These are phyloP conservation scores for Drosophila diplacantha DNA, from an alignment of 2,888 invertebrate genomes.

Conservation along the genomic window DNA sequence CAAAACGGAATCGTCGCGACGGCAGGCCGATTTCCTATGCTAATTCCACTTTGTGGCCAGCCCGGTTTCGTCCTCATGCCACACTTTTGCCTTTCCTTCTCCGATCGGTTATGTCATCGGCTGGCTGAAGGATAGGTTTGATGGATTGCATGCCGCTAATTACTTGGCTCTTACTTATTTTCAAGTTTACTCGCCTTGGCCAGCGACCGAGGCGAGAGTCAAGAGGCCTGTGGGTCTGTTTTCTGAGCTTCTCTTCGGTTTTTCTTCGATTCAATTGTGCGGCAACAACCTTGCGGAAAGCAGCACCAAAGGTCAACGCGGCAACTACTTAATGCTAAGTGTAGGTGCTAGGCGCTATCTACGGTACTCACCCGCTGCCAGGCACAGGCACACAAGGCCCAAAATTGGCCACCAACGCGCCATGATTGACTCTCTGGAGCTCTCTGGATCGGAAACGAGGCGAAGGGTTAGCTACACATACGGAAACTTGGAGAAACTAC, in stretches of 20 bases:
- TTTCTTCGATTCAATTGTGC: slow-evolving; percentile 12
- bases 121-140: slow-evolving; percentile 22
- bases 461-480: slow-evolving; percentile 36
- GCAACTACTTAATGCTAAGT: slow-evolving; percentile 41
- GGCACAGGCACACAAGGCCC: slow-evolving; percentile 75
- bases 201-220: slow-evolving; percentile 43
- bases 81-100: slow-evolving; percentile 47
- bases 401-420: slow-evolving; percentile 76
- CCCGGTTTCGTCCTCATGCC: slow-evolving; percentile 58
- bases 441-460: slow-evolving; percentile 57
- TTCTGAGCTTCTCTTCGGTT: slow-evolving; percentile 13
- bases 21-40: slow-evolving; percentile 51
- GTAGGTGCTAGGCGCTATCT: slow-evolving; percentile 7
- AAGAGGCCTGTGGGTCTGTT: background rate
- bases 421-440: slow-evolving; percentile 70
- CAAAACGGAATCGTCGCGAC: slow-evolving; percentile 58
- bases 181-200: slow-evolving; percentile 63
- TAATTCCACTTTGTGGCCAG: slow-evolving; percentile 50
- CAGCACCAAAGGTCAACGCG: slow-evolving; percentile 60
- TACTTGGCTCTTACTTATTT: slow-evolving; percentile 34
- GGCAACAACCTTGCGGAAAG: slow-evolving; percentile 46
- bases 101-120: slow-evolving; percentile 36
- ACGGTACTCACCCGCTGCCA: slow-evolving; percentile 74
- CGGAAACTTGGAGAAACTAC: slow-evolving; percentile 21
- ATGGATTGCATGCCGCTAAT: slow-evolving; percentile 60